Conservation (phyloP, 2,888 invertebrate species). For the Smittia aterrima region DNA sequence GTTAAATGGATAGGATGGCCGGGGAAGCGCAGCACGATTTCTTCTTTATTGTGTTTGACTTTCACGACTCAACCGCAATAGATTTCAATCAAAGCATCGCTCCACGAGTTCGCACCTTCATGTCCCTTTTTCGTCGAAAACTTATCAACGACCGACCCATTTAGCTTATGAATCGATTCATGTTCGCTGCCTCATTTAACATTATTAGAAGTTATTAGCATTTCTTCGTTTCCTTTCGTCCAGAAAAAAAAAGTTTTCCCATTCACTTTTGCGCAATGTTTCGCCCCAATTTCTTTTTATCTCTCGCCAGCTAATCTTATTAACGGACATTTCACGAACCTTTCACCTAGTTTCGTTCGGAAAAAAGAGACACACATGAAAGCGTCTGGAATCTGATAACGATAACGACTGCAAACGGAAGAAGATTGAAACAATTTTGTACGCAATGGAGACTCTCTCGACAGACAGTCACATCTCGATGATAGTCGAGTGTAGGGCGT, state of each 20-base stretch:
- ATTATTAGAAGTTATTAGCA: constrained; percentile 22
- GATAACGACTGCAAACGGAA: too few relatives aligned
- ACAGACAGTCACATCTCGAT: too few relatives aligned
- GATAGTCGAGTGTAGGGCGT: too few relatives aligned
- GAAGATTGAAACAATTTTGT: too few relatives aligned
- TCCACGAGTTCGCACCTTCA: neutral
- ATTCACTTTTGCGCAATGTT: neutral
- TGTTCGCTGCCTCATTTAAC: constrained; percentile 23
- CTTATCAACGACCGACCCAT: neutral
- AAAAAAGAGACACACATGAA: too few relatives aligned
- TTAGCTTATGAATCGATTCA: neutral
- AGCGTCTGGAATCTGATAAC: too few relatives aligned
- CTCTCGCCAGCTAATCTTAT: too few relatives aligned
- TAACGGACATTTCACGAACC: too few relatives aligned
- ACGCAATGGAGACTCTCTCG: too few relatives aligned
- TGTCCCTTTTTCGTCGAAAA: neutral
- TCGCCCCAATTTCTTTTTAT: neutral
- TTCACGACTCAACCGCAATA: too few relatives aligned
- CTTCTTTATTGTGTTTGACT: neutral
- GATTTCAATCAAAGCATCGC: too few relatives aligned
- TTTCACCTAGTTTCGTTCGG: too few relatives aligned
- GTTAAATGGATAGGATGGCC: constrained; percentile 4
- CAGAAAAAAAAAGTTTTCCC: neutral
- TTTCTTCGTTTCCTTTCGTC: neutral
- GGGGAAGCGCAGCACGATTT: neutral